phyloP scores from a whole-genome alignment of 2,113 vertebrate genomes.

The Phylloscopus trochiloides region DNA sequence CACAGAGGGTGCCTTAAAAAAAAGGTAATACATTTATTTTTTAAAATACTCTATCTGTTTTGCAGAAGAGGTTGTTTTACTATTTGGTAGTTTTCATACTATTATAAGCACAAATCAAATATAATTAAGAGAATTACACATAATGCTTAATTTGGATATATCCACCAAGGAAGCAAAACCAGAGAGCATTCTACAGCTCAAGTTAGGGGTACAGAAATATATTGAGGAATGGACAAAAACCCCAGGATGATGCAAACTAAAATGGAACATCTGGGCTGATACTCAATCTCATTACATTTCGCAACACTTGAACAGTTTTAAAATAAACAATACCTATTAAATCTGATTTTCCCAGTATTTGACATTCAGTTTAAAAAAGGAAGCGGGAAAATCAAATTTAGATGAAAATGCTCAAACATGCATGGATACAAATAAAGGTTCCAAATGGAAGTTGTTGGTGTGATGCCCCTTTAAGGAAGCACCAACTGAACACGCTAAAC shows the following conservation, averaged over 20 bases:
- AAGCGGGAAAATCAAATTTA: not conserved
- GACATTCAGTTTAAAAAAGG: not conserved
- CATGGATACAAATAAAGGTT: not conserved
- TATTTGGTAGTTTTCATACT: not conserved
- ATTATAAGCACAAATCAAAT: not conserved
- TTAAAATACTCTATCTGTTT: not conserved
- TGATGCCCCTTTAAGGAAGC: not conserved
- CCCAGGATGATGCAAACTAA: not conserved
- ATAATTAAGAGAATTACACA: not conserved
- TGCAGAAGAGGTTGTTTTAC: not conserved
- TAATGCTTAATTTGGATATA: not conserved
- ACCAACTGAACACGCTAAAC: not conserved
- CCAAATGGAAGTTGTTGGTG: not conserved
- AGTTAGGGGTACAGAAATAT: not conserved
- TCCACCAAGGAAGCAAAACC: not conserved
- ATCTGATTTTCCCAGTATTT: not conserved
- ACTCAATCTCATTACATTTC: not conserved
- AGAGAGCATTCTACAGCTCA: not conserved
- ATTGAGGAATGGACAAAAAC: not conserved
- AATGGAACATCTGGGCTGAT: not conserved
- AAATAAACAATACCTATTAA: not conserved
- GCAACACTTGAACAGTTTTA: not conserved
- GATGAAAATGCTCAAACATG: not conserved
- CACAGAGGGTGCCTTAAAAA: not conserved
- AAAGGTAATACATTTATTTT: not conserved